Percentiles rank a stretch among this genome's conserved stretches.
phyloP scores from a whole-genome alignment of 2,888 invertebrate species.

The Octodonta nipae region DNA sequence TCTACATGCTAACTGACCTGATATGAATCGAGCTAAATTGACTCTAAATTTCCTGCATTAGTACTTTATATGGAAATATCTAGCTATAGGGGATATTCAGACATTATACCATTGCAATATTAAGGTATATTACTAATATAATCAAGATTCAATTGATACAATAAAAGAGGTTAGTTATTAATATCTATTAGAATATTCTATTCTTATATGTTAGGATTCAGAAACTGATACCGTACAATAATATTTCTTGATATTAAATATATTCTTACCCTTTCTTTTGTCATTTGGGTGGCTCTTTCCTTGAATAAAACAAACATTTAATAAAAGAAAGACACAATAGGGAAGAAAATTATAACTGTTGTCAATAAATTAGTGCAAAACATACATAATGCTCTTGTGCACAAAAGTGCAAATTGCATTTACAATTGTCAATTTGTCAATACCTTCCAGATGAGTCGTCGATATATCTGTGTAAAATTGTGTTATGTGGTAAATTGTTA shows the following conservation, averaged over 20 bases:
- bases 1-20: no score
- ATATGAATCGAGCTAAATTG: no score
- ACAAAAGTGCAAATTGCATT: slow-evolving; percentile 15
- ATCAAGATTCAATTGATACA: no score
- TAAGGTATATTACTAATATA: no score
- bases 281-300: slow-evolving; percentile 34
- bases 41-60: no score
- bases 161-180: no score
- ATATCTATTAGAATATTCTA: no score
- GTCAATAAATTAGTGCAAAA: slow-evolving; percentile 14
- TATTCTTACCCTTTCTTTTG: slow-evolving; percentile 35
- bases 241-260: slow-evolving; percentile 4
- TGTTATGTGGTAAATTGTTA: slow-evolving; percentile 17
- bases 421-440: slow-evolving; percentile 17
- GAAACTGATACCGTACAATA: no score
- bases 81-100: no score
- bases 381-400: slow-evolving; percentile 15
- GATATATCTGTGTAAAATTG: slow-evolving; percentile 24
- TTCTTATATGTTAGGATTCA: no score
- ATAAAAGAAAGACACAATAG: neutral
- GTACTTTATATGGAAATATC: no score
- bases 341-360: neutral
- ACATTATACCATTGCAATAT: no score
- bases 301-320: slow-evolving; percentile 27
- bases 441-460: slow-evolving; percentile 24